phyloP scores from a whole-genome alignment of 2,797 vertebrate species.

The Rhinoraja longicauda region DNA sequence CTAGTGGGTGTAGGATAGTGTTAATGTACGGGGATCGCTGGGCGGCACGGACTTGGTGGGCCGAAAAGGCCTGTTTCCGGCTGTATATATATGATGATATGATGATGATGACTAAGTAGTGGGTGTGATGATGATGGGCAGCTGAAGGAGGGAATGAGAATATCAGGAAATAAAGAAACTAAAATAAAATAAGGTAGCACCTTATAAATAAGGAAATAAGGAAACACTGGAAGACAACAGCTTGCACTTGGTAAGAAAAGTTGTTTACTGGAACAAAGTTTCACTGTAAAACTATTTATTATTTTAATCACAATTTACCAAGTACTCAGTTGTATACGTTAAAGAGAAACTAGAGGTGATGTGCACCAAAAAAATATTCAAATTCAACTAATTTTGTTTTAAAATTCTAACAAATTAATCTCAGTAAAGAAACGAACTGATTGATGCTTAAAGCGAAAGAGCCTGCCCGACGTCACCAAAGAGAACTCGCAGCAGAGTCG shows the following conservation, averaged over 20 bases:
- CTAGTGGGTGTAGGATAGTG: too few species aligned
- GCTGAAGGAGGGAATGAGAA: too few species aligned
- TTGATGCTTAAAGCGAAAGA: background rate
- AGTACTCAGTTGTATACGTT: background rate
- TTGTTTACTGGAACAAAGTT: background rate
- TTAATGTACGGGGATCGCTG: too few species aligned
- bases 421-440: background rate
- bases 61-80: too few species aligned
- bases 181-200: background rate
- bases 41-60: too few species aligned
- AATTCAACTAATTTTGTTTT: background rate
- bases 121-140: too few species aligned
- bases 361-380: background rate
- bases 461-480: background rate
- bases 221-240: too few species aligned
- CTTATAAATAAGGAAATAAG: too few species aligned
- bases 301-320: background rate
- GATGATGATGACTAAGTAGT: too few species aligned
- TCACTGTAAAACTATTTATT: background rate
- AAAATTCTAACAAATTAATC: background rate
- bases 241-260: too few species aligned
- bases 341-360: background rate
- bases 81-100: too few species aligned
- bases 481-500: background rate
- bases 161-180: too few species aligned